phyloP scores from a whole-genome alignment of 1,140 invertebrate genomes.

The Nasonia giraulti region DNA sequence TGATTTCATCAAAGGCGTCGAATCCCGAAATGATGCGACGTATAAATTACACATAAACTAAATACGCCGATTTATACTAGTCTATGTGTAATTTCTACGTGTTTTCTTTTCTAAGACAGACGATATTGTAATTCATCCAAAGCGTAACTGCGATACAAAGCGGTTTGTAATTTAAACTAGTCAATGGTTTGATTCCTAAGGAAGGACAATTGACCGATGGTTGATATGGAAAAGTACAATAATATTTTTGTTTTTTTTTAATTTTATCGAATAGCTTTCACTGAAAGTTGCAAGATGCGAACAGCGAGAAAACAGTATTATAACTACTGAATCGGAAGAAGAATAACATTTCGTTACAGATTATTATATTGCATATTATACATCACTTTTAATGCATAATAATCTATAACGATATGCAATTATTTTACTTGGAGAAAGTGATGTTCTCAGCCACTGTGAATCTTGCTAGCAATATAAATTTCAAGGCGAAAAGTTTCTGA shows the following conservation, averaged over 20 bases:
- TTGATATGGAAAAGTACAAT: slow-evolving; percentile 8
- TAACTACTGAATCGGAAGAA: slow-evolving; percentile 26
- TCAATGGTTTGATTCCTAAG: slow-evolving; percentile 37
- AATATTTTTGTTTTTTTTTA: slow-evolving; percentile 19
- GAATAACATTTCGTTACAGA: background rate
- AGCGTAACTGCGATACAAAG: slow-evolving; percentile 34
- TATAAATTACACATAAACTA: slow-evolving; percentile 1
- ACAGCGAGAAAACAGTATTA: slow-evolving; percentile 34
- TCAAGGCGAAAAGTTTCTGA: background rate
- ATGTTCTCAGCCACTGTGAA: background rate
- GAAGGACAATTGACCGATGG: slow-evolving; percentile 20
- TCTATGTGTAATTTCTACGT: background rate
- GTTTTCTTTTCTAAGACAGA: background rate
- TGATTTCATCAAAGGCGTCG: slow-evolving; percentile 18
- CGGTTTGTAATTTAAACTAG: slow-evolving; percentile 45
- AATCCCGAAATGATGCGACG: background rate
- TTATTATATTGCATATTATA: background rate
- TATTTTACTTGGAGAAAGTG: background rate
- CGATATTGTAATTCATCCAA: slow-evolving; percentile 21
- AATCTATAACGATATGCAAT: background rate
- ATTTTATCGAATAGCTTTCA: slow-evolving; percentile 2
- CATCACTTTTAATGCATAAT: background rate
- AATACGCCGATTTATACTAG: background rate
- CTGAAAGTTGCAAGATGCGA: background rate
- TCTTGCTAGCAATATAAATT: background rate